Evolutionary conservation across 2,113 vertebrate species (phyloP), one percentile per base, ranked within the genome.

Genomic region (Heptranchias perlo): DNA sequence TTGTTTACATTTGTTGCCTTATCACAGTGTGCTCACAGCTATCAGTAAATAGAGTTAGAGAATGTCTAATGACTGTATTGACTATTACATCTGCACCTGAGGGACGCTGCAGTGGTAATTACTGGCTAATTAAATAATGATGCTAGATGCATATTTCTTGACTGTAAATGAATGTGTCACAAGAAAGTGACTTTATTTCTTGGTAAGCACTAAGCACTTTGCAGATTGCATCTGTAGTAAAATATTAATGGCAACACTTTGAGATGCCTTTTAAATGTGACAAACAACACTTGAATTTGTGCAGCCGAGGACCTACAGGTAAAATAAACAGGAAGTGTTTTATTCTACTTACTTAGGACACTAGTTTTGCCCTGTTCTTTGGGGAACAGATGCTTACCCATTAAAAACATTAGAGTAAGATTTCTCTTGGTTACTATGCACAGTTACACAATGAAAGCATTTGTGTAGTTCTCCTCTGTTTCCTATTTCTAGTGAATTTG

Each of bases 111-210:
- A 62, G 87, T 54, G n/a, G 58, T 93, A 93, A 62, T 93, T 93
- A 62, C 89, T 93, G 89, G 58, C 31, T 92, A 92, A 92, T 92
- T 92, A 92, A 92, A 62, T 92, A 92, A 92, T 62, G 89, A 62
- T 92, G 89, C 89, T 62, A 0, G 54, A 18, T 62, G 89, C 89
- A 92, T 62, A n/a, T 62, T 91, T 92, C 89, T 92, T 62, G 89
- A 35, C 58, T 92, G 54, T 62, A 61, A 93, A 62, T 18, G n/a
- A 62, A 39, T 39, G 18, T 62, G 89, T 62, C 54, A 62, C 89
- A 39, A 39, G 28, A n/a, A 93, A 25, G 89, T 91, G 89, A 62
- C 54, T 62, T 93, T 93, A 93, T 62, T 93, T 62, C 54, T 62
- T 62, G 35, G 58, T 93, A 39, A 93, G 89, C 14, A 93, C 89